Conservation (phyloP, 2,888 invertebrate genomes). For the Torymus aiolomorphi region DNA sequence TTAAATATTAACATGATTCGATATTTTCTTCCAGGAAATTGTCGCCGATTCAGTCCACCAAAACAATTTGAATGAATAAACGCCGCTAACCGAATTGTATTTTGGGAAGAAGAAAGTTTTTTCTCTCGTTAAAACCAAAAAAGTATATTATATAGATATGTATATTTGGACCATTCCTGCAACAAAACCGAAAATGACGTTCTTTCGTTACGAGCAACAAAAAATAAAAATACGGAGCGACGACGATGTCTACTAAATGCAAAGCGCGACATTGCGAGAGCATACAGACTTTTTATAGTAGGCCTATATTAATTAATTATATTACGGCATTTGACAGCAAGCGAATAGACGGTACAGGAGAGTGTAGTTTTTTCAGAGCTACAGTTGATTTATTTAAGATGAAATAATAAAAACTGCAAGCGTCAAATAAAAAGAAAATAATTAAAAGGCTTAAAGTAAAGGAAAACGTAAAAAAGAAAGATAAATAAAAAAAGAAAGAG, state of each 20-base stretch:
- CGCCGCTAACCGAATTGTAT: slow-evolving; percentile 72
- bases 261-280: slow-evolving; percentile 67
- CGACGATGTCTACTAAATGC: slow-evolving; percentile 64
- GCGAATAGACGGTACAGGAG: slow-evolving; percentile 58
- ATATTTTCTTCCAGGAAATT: slow-evolving; percentile 69
- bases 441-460: slow-evolving; percentile 45
- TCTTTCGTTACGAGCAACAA: slow-evolving; percentile 73
- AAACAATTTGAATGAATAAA: slow-evolving; percentile 73
- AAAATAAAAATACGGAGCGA: slow-evolving; percentile 59
- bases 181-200: slow-evolving; percentile 74
- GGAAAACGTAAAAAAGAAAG: slow-evolving; percentile 43
- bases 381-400: slow-evolving; percentile 64
- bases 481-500: slow-evolving; percentile 55
- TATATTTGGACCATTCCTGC: slow-evolving; percentile 76
- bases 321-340: slow-evolving; percentile 63
- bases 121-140: slow-evolving; percentile 76
- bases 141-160: slow-evolving; percentile 75
- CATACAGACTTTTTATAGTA: slow-evolving; percentile 67
- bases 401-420: slow-evolving; percentile 52
- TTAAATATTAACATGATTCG: slow-evolving; percentile 20
- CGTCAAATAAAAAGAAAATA: slow-evolving; percentile 45
- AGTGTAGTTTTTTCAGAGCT: slow-evolving; percentile 58
- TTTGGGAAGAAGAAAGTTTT: slow-evolving; percentile 75
- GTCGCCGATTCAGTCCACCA: slow-evolving; percentile 72
- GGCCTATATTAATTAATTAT: slow-evolving; percentile 68